Percentiles rank a stretch among this genome's conserved stretches.
Conservation (phyloP, 1,140 invertebrate species). For the Carposina sasakii region DNA sequence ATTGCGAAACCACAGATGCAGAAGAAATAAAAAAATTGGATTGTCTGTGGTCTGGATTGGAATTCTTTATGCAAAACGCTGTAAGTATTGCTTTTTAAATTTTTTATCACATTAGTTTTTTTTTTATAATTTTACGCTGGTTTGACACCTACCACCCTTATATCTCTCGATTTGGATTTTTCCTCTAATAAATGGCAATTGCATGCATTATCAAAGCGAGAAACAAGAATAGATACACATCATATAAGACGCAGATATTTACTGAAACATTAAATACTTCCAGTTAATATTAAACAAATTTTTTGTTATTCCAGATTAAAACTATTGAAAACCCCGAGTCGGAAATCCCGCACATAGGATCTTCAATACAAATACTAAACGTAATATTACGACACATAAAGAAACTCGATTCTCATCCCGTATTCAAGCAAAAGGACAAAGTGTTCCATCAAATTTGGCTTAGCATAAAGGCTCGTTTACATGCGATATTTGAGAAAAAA, state of each 20-base stretch:
- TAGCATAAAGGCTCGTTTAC: constrained; percentile 38
- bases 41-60: constrained; percentile 48
- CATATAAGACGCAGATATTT: too few relatives aligned
- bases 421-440: constrained; percentile 51
- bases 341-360: constrained; percentile 40
- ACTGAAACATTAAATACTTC: too few relatives aligned
- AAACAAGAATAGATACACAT: too few relatives aligned
- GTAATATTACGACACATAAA: constrained; percentile 46
- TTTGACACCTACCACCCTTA: too few relatives aligned
- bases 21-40: constrained; percentile 53
- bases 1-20: constrained; percentile 46
- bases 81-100: constrained; percentile 46
- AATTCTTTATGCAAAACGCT: constrained; percentile 51
- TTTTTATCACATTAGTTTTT: too few relatives aligned
- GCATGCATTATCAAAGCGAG: too few relatives aligned
- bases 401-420: constrained; percentile 45
- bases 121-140: too few relatives aligned
- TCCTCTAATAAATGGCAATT: too few relatives aligned
- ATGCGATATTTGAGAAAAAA: constrained; percentile 28
- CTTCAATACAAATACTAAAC: constrained; percentile 45
- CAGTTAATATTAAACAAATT: too few relatives aligned
- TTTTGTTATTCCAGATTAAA: constrained; percentile 54
- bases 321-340: constrained; percentile 35
- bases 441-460: constrained; percentile 48
- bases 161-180: too few relatives aligned